phyloP scores from a whole-genome alignment of 1,140 invertebrate species.

The Tribolium madens region DNA sequence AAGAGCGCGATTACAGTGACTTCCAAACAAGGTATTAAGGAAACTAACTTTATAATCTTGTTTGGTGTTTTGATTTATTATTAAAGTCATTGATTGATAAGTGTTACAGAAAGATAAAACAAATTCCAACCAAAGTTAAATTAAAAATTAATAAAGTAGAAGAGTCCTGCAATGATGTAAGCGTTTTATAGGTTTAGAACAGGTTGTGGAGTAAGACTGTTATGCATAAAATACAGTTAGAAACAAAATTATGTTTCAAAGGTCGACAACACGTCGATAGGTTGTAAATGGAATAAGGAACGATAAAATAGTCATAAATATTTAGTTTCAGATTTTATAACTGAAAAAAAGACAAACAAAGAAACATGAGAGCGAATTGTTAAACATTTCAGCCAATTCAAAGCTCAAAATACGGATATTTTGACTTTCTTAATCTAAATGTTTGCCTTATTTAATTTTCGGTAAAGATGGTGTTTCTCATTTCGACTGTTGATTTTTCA shows the following conservation, averaged over 20 bases:
- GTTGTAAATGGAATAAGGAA: background rate
- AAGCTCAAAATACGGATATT: too few species aligned
- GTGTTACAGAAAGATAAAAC: too few species aligned
- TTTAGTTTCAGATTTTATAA: too few species aligned
- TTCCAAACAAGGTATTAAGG: background rate
- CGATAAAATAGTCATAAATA: background rate
- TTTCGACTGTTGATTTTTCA: too few species aligned
- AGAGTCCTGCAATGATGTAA: background rate
- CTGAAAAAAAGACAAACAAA: background rate
- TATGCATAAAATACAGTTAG: background rate
- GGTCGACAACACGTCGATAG: background rate
- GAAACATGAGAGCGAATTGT: background rate
- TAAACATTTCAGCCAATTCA: too few species aligned
- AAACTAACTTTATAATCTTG: background rate
- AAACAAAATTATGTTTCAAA: background rate
- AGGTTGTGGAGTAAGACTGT: background rate
- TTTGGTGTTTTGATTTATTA: background rate
- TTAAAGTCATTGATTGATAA: background rate
- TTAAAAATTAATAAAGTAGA: background rate
- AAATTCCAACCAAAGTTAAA: too few species aligned
- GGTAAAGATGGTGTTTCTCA: too few species aligned
- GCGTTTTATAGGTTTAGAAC: background rate
- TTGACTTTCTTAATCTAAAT: too few species aligned
- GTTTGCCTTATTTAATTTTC: too few species aligned
- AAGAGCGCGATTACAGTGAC: background rate